Conservation (phyloP, 2,113 vertebrate genomes). For the Athene cunicularia region DNA sequence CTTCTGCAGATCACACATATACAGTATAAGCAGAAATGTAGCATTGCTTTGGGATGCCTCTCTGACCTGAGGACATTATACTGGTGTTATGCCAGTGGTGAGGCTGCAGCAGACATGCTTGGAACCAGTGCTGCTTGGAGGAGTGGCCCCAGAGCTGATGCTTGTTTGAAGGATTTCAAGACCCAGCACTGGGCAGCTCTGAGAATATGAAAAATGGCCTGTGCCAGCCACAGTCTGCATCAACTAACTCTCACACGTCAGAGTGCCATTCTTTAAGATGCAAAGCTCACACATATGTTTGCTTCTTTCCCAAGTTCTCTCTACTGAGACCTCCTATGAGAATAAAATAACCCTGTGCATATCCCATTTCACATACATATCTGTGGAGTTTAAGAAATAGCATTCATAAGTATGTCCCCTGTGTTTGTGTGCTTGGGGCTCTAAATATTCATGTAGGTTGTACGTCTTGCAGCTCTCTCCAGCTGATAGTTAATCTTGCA, state of each 20-base stretch:
- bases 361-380: not conserved
- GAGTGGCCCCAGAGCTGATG: not conserved
- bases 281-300: not conserved
- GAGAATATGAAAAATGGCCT: not conserved
- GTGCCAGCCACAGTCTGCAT: not conserved
- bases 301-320: not conserved
- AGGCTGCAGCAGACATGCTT: not conserved
- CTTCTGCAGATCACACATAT: not conserved
- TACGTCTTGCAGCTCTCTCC: not conserved
- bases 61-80: not conserved
- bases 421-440: not conserved
- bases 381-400: not conserved
- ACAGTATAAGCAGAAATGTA: not conserved
- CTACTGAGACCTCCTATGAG: not conserved
- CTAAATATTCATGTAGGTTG: not conserved
- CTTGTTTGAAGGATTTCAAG: not conserved
- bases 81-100: fast-evolving
- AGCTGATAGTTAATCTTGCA: not conserved
- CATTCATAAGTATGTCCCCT: not conserved
- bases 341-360: not conserved
- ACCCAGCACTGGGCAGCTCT: not conserved
- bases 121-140: not conserved
- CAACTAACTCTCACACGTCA: not conserved
- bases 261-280: not conserved
- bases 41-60: not conserved